Base-by-base conservation (phyloP, 1,140 invertebrate genomes). In the Bombus pascuorum region DNA sequence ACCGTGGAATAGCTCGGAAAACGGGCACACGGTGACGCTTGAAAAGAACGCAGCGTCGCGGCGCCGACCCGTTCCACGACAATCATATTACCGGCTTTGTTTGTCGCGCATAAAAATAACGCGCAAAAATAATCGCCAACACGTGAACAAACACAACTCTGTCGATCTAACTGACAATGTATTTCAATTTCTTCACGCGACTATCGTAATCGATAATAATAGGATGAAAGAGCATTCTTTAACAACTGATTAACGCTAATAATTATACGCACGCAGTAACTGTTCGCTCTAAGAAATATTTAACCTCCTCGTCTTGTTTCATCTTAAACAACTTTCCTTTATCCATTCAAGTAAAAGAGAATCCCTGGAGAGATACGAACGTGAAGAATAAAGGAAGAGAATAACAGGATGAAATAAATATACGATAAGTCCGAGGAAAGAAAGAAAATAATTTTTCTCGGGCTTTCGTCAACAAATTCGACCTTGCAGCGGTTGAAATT, bases 1-100 rank as follows among this genome's bases (percentile, higher is more conserved):
- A 65, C 6, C 81, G 32, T 72, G 85, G 44, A 84, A 80, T 15
- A 59, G 42, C 65, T 83, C 37, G 32, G 59, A n/a, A 76, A 39
- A 34, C 18, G 79, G 77, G 84, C 59, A 68, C 53, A 57, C 62
- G 47, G 47, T 22, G 22, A 47, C 44, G 15, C 18, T 32, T 2
- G 18, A 34, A 83, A 53, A 66, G 25, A 37, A 25, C 9, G 4
- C 3, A 53, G 47, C 47, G 47, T 15, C n/a, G 25, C 37, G n/a
- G 22, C 28, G 37, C 25, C 34, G 18, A 15, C 62, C 6, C 32
- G 32, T 15, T 65, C 25, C 13, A 18, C 62, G 74, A 42, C 72
- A 62, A 80, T 79, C 68, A 53, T 32, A 62, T 65, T 80, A 34
- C 28, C 47, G 10, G 3, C 39, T 72, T 62, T 18, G 39, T 66